These are phyloP conservation scores for Vollenhovia emeryi DNA, from an alignment of 1,140 invertebrate species.

Conservation along the genomic window DNA sequence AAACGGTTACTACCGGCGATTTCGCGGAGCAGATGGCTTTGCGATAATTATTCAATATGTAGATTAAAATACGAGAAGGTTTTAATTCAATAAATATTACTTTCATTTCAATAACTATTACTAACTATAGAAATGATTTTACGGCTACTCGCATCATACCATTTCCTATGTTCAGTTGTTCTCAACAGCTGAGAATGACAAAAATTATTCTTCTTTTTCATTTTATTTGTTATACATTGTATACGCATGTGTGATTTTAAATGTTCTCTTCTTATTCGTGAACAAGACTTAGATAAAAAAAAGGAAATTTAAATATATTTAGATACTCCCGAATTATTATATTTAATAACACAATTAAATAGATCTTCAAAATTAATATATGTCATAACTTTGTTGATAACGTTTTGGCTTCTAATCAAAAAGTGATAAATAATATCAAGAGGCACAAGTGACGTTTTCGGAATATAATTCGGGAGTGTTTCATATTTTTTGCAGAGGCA, in stretches of 20 bases:
- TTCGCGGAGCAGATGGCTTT: neutral
- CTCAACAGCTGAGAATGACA: neutral
- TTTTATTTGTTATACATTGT: neutral
- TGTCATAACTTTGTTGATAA: neutral
- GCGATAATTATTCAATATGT: constrained; percentile 9
- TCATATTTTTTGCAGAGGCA: neutral
- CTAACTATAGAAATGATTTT: neutral
- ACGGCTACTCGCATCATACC: neutral
- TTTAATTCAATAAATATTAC: neutral
- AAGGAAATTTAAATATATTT: neutral
- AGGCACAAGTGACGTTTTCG: neutral
- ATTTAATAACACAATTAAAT: neutral
- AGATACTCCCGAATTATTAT: neutral
- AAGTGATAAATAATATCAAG: neutral
- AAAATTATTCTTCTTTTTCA: neutral
- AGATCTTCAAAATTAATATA: neutral
- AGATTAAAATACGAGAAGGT: neutral
- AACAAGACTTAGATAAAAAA: neutral
- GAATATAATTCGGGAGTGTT: neutral
- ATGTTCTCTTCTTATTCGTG: neutral
- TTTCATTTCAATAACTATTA: neutral
- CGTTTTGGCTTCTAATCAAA: neutral
- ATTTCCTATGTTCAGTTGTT: neutral
- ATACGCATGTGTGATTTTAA: neutral
- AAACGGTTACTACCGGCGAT: neutral